Conservation (phyloP, 2,888 invertebrate species). For the Plagodis dolabraria region DNA sequence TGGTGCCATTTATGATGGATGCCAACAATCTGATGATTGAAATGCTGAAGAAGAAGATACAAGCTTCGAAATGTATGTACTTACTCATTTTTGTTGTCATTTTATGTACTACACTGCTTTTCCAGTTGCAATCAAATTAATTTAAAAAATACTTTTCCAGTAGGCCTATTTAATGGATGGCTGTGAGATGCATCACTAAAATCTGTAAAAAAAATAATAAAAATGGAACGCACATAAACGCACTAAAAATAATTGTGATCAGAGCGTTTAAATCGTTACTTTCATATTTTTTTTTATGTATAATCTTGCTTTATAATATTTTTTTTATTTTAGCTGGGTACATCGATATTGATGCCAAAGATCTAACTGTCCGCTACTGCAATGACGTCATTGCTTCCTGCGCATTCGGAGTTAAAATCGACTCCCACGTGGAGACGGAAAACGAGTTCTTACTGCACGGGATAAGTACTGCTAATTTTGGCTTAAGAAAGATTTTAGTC, state of each 20-base stretch:
- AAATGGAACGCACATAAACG: too few relatives aligned
- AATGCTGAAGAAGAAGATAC: not conserved
- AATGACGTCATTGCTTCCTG: constrained; percentile 82
- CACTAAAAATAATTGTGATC: too few relatives aligned
- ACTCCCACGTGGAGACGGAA: constrained; percentile 78
- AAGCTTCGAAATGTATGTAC: not conserved
- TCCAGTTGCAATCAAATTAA: too few relatives aligned
- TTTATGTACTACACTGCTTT: too few relatives aligned
- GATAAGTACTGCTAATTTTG: constrained; percentile 67
- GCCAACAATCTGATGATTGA: constrained; percentile 34
- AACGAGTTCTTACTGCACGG: constrained; percentile 83
- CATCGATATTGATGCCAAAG: constrained; percentile 67
- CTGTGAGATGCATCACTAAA: too few relatives aligned
- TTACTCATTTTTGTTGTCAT: too few relatives aligned
- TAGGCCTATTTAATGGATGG: too few relatives aligned
- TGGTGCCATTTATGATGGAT: constrained; percentile 75
- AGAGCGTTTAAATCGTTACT: too few relatives aligned
- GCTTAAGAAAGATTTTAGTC: constrained; percentile 40
- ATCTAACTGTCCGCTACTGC: constrained; percentile 69
- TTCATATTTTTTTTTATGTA: too few relatives aligned
- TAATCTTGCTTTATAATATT: too few relatives aligned
- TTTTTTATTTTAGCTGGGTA: constrained; percentile 44
- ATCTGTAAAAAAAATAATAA: too few relatives aligned
- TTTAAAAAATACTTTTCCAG: too few relatives aligned
- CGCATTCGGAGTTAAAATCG: constrained; percentile 79